Evolutionary conservation across 2,888 invertebrate genomes (phyloP).

Genomic region (Desoria tigrina): DNA sequence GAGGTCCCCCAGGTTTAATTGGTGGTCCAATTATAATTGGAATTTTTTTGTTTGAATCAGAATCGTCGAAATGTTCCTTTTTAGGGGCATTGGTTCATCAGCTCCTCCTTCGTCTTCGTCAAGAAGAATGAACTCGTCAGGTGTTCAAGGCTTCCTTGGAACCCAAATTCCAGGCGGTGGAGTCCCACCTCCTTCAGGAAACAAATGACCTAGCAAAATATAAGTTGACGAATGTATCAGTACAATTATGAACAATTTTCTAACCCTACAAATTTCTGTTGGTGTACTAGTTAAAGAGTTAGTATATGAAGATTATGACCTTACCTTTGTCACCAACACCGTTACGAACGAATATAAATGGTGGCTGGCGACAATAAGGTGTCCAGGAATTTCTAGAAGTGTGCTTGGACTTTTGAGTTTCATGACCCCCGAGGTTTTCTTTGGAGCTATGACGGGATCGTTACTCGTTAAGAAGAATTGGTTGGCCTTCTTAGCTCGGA

Average conservation of each 20-base stretch:
- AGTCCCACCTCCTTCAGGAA: too few relatives aligned
- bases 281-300: too few relatives aligned
- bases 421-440: background rate
- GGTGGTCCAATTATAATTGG: constrained; percentile 1
- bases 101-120: too few relatives aligned
- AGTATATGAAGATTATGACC: too few relatives aligned
- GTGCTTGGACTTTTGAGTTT: background rate
- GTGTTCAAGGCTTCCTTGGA: background rate
- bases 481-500: background rate
- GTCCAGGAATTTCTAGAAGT: background rate
- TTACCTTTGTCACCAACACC: background rate
- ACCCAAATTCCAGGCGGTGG: background rate
- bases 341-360: background rate
- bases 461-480: background rate
- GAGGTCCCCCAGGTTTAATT: background rate
- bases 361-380: background rate
- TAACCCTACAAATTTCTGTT: too few relatives aligned
- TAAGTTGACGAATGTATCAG: too few relatives aligned
- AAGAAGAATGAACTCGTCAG: constrained; percentile 1
- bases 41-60: background rate
- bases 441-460: background rate
- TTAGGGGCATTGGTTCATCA: too few relatives aligned
- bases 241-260: too few relatives aligned
- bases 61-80: too few relatives aligned
- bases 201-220: too few relatives aligned